Conservation (phyloP, 2,888 invertebrate genomes). For the Dryadula phaetusa region DNA sequence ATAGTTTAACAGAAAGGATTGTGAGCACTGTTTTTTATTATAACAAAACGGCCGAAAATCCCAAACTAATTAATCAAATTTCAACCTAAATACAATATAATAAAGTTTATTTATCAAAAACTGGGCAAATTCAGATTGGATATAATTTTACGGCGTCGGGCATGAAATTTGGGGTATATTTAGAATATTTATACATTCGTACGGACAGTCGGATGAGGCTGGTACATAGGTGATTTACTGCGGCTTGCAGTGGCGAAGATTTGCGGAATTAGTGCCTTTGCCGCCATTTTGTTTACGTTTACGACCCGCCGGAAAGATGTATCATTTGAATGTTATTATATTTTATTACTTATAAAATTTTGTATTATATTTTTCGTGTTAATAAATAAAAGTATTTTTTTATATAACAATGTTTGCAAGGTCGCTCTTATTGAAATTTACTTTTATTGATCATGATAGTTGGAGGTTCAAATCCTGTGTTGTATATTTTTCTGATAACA, state of each 20-base stretch:
- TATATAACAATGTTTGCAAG: no score
- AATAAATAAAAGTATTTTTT: background rate
- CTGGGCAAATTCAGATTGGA: background rate
- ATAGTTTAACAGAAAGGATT: constrained; percentile 85
- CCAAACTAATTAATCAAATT: constrained; percentile 33
- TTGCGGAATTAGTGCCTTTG: constrained; percentile 76
- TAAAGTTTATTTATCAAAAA: constrained; percentile 48
- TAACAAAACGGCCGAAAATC: constrained; percentile 49
- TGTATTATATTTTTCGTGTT: background rate
- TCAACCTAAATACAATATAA: constrained; percentile 31
- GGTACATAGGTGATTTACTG: constrained; percentile 81
- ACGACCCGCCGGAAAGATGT: constrained; percentile 50
- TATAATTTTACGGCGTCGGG: constrained; percentile 29
- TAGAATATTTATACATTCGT: constrained; percentile 82
- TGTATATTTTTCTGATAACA: no score
- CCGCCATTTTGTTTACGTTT: constrained; percentile 66
- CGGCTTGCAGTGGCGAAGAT: constrained; percentile 64
- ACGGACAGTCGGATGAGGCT: constrained; percentile 74
- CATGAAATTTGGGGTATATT: constrained; percentile 77
- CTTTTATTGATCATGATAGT: no score
- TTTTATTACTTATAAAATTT: background rate
- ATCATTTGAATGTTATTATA: constrained; percentile 30
- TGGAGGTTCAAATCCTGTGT: no score
- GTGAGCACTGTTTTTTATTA: constrained; percentile 61
- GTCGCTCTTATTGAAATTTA: no score